Base-by-base conservation (phyloP, 2,797 vertebrate species). In the Crax fasciolata region DNA sequence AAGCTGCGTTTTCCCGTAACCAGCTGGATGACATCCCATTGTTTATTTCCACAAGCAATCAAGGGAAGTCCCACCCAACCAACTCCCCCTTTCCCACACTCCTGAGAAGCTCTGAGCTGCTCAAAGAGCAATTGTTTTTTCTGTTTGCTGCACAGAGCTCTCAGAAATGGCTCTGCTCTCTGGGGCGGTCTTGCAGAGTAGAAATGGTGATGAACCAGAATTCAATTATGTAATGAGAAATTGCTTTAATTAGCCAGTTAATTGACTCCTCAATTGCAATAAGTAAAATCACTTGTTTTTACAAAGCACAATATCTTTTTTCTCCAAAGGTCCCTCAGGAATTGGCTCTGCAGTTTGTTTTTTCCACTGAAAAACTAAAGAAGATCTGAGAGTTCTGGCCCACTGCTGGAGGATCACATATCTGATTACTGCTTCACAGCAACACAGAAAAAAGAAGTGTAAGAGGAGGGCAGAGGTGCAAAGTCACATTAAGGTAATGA, bases 181-280 rank as follows among this genome's bases (percentile, higher is more conserved):
- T 87, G 55, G 67, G 93, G 87, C 71, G 86, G 87, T 4, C 83
- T 87, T 71, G 52, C 63, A 93, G 32, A 86, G 25, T 55, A 74
- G 66, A 94, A 95, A 86, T 62, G 20, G 81, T 73, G 78, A 94
- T 90, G 85, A 96, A 91, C 43, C 66, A 96, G 92, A 96, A 96
- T 94, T 95, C 92, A 97, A 92, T 97, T 97, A 97, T 92, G 90
- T 94, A 96, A 96, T 95, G 82, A 97, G 94, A 89, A 94, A 97
- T 85, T 90, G 87, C 94, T 94, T 97, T 97, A 96, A 97, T 97
- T 96, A 97, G 93, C 63, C 83, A 94, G 94, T 87, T 96, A 97
- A 97, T 96, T 95, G 96, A 94, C 84, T 97, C 66, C 84, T 94
- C 66, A 1, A 84, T 63, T 83, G 86, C 92, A 96, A 91, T 94